A percentile compares a stretch with the other conserved stretches of the same genome.
These are phyloP conservation scores for Elaphurus davidianus DNA, from an alignment of 2,113 vertebrate genomes.

Conservation along the genomic window DNA sequence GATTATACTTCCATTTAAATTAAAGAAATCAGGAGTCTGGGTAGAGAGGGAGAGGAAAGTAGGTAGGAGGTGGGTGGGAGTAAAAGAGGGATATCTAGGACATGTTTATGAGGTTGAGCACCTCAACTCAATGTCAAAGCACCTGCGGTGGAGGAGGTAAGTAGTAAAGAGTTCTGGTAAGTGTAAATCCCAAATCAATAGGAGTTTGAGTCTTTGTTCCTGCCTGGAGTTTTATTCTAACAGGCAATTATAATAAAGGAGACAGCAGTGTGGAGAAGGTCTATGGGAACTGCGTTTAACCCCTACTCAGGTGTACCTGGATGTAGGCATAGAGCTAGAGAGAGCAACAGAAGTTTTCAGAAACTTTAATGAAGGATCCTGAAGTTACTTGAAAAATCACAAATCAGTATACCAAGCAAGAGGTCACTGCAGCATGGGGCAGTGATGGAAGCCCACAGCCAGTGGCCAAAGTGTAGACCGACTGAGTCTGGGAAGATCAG, in stretches of 20 bases:
- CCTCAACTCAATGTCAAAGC: neutral
- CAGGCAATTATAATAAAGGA: neutral
- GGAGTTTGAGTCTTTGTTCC: neutral
- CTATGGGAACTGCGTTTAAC: neutral
- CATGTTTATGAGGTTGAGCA: neutral
- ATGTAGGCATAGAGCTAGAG: neutral
- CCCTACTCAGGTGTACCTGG: neutral
- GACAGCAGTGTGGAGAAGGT: neutral
- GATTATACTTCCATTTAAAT: neutral
- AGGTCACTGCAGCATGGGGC: neutral
- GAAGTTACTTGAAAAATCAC: neutral
- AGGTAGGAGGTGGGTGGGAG: neutral
- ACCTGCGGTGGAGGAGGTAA: neutral
- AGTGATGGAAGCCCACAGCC: neutral
- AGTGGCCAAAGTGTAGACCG: neutral
- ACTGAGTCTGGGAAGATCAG: neutral
- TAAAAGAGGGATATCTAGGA: neutral
- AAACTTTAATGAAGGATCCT: neutral
- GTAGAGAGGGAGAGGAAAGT: neutral
- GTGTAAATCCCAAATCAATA: neutral
- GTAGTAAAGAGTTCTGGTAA: neutral
- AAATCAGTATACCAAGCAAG: neutral
- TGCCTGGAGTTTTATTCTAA: neutral
- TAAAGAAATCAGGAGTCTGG: neutral
- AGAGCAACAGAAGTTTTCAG: neutral